Conservation (phyloP, 2,797 vertebrate genomes). For the Diglossa cyanea region DNA sequence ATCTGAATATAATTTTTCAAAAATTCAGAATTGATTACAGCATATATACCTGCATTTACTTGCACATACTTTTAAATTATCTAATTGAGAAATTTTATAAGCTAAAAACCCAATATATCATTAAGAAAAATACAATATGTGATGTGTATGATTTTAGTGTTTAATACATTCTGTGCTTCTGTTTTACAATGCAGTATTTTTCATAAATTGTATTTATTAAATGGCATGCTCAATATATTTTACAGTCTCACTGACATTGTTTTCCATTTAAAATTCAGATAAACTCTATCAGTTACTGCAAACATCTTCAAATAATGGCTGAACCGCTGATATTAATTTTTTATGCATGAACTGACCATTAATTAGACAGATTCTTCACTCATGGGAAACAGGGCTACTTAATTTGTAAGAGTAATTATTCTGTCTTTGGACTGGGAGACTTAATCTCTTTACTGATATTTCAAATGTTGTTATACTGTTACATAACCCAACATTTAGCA, state of each 20-base stretch:
- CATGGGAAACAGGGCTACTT: not conserved
- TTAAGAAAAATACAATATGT: not conserved
- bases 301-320: not conserved
- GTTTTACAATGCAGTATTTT: not conserved
- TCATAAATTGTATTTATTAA: not conserved
- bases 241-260: not conserved
- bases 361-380: not conserved
- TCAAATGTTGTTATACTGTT: slow-evolving; percentile 25
- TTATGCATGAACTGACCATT: not conserved
- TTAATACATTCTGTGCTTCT: not conserved
- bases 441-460: slow-evolving; percentile 51
- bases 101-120: not conserved
- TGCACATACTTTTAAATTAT: not conserved
- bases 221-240: not conserved
- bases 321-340: not conserved
- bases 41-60: not conserved
- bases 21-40: not conserved
- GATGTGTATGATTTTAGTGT: not conserved
- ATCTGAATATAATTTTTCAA: not conserved
- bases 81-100: not conserved
- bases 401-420: slow-evolving; percentile 58
- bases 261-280: slow-evolving; percentile 21
- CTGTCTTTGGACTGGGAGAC: slow-evolving; percentile 14
- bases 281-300: not conserved
- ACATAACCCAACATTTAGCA: slow-evolving; percentile 57